Evolutionary conservation across 1,140 invertebrate species (phyloP).

Genomic region (Marisa cornuarietis): DNA sequence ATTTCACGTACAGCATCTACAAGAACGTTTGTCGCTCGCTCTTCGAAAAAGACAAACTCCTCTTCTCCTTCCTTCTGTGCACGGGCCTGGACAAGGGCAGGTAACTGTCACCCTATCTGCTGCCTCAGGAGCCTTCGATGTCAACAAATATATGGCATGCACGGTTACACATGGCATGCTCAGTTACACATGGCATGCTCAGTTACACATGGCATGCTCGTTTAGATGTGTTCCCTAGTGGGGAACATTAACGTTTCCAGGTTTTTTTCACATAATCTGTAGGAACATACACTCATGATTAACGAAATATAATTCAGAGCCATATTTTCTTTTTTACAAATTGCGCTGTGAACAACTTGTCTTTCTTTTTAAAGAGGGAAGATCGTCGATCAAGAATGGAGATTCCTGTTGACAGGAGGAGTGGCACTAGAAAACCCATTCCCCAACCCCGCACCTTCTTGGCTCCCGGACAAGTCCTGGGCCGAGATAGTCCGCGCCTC

Average conservation of each 20-base stretch:
- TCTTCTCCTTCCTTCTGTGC: conserved; percentile 67
- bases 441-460: conserved; percentile 60
- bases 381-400: conserved; percentile 63
- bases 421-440: conserved; percentile 64
- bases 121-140: too few relatives aligned
- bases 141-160: too few relatives aligned
- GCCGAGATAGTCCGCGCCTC: conserved; percentile 62
- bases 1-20: conserved; percentile 66
- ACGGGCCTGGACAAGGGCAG: conserved; percentile 60
- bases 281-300: too few relatives aligned
- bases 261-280: too few relatives aligned
- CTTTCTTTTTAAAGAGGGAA: conserved; percentile 49
- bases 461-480: conserved; percentile 66
- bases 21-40: conserved; percentile 65
- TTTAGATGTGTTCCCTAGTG: too few relatives aligned
- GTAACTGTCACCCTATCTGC: conserved; percentile 27
- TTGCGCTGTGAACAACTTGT: neutral
- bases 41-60: conserved; percentile 67
- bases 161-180: too few relatives aligned
- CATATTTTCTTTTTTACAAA: neutral
- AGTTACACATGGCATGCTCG: too few relatives aligned
- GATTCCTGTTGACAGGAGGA: conserved; percentile 66
- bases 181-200: too few relatives aligned
- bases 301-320: neutral
- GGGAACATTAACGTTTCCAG: too few relatives aligned